These are phyloP conservation scores for Orthosia incerta DNA, from an alignment of 2,888 invertebrate genomes.

Conservation along the genomic window DNA sequence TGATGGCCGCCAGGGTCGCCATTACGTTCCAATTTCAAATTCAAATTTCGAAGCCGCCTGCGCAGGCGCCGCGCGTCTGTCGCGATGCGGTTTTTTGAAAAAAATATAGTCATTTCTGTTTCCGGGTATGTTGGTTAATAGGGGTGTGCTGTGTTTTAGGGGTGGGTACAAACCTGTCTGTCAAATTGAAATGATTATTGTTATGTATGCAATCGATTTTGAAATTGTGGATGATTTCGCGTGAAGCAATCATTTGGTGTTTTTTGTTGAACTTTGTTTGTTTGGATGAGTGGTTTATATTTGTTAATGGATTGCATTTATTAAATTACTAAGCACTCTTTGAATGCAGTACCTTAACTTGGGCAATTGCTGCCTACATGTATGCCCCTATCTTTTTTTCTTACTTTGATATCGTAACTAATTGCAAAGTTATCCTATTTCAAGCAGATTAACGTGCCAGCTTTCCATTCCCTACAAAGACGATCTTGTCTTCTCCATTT, in stretches of 20 bases:
- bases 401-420: no score
- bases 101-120: conserved; percentile 76
- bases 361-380: no score
- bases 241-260: conserved; percentile 45
- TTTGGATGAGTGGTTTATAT: conserved; percentile 24
- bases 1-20: conserved; percentile 83
- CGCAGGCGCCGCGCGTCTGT: conserved; percentile 81
- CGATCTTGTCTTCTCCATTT: no score
- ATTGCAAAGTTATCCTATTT: no score
- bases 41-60: conserved; percentile 79
- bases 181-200: conserved; percentile 70
- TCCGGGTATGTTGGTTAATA: conserved; percentile 69
- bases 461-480: no score
- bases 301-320: neutral
- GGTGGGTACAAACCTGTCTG: conserved; percentile 63
- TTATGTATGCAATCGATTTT: conserved; percentile 73
- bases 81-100: conserved; percentile 80
- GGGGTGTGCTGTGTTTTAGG: conserved; percentile 66
- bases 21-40: conserved; percentile 84
- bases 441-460: no score
- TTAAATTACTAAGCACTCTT: no score
- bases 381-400: no score
- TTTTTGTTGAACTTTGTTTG: conserved; percentile 16
- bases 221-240: conserved; percentile 49
- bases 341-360: no score